phyloP scores from a whole-genome alignment of 1,140 invertebrate species.

The Megathymus violae region DNA sequence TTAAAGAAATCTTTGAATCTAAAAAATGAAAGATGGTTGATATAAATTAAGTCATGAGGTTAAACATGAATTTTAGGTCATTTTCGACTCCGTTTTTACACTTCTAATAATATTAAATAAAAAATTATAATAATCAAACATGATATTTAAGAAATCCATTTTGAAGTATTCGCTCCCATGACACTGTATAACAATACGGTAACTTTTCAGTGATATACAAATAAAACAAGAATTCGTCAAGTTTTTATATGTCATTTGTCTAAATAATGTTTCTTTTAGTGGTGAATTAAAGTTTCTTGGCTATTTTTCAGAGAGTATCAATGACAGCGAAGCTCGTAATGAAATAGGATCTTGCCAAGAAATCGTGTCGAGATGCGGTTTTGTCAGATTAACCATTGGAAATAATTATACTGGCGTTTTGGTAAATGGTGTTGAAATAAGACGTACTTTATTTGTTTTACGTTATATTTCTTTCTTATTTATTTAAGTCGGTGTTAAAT shows the following conservation, averaged over 20 bases:
- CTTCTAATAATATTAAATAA: too few species aligned
- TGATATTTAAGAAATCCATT: too few species aligned
- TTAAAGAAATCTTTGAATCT: too few species aligned
- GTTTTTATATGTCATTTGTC: background rate
- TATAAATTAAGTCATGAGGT: too few species aligned
- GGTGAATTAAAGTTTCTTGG: constrained; percentile 3
- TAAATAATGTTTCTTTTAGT: background rate
- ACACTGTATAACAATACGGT: too few species aligned
- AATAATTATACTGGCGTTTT: constrained; percentile 12
- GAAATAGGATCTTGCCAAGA: constrained; percentile 22
- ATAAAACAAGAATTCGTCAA: background rate
- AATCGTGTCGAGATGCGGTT: constrained; percentile 8
- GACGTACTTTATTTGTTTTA: background rate
- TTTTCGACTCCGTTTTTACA: too few species aligned
- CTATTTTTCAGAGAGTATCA: constrained; percentile 9
- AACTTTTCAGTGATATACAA: too few species aligned
- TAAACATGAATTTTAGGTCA: too few species aligned
- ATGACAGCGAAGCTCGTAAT: constrained; percentile 8
- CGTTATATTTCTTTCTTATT: background rate
- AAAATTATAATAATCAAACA: too few species aligned
- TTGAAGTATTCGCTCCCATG: too few species aligned
- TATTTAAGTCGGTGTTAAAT: too few species aligned
- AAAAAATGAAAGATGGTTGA: too few species aligned
- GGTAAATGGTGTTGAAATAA: constrained; percentile 12
- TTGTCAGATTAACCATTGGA: constrained; percentile 6